A percentile compares a stretch with the other conserved stretches of the same genome.
Evolutionary conservation across 1,140 invertebrate species (phyloP).

Genomic region (Caenorhabditis brenneri): DNA sequence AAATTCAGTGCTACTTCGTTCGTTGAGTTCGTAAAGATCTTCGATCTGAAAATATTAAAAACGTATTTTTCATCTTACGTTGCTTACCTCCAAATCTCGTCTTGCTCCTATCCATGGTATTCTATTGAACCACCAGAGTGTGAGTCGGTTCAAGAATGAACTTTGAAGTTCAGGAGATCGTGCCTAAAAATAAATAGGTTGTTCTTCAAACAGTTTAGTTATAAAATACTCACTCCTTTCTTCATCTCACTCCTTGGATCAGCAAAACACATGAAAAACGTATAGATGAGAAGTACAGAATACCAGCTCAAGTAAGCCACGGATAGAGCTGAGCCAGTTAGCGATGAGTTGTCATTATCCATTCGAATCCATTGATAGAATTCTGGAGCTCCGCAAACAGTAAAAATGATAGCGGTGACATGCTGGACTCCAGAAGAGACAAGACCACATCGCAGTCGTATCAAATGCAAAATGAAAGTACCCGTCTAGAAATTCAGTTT

Average conservation of each 20-base stretch:
- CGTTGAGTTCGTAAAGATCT: slow-evolving; percentile 65
- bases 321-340: background rate
- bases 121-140: slow-evolving; percentile 69
- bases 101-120: slow-evolving; percentile 60
- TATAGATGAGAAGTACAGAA: slow-evolving; percentile 25
- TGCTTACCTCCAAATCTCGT: slow-evolving; percentile 61
- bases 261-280: slow-evolving; percentile 33
- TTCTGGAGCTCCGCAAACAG: slow-evolving; percentile 34
- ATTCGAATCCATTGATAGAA: slow-evolving; percentile 46
- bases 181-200: background rate
- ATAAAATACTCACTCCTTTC: background rate
- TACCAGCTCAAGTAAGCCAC: slow-evolving; percentile 36
- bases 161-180: slow-evolving; percentile 54
- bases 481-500: background rate
- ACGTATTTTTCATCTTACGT: no score
- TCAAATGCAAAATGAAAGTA: slow-evolving; percentile 3
- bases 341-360: background rate
- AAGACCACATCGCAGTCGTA: slow-evolving; percentile 41
- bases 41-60: no score
- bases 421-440: slow-evolving; percentile 54
- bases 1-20: slow-evolving; percentile 53
- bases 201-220: no score
- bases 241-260: slow-evolving; percentile 15
- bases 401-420: slow-evolving; percentile 33
- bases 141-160: slow-evolving; percentile 60